Base-by-base conservation (phyloP, 2,888 invertebrate genomes). In the Limenitis camilla region DNA sequence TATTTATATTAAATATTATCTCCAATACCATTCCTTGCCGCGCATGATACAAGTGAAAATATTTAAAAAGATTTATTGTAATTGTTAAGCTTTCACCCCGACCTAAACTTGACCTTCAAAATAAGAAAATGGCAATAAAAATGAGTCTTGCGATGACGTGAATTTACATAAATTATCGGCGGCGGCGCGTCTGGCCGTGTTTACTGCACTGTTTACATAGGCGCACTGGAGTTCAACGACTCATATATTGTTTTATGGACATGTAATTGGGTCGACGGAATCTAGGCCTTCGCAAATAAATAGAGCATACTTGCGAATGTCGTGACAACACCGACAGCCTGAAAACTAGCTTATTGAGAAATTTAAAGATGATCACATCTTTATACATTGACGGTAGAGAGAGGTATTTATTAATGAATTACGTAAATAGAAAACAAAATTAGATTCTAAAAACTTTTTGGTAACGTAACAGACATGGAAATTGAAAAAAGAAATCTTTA, bases 141-240 rank as follows among this genome's bases (percentile, higher is more conserved):
- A 78, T 83, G 81, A 79, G 69, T 78, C 72, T 81, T 81, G 79
- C 82, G 82, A 82, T 84, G 85, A 81, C 74, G 79, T 74, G 74
- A 76, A 85, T 85, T 85, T 81, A 85, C 86, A 86, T 87, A 86
- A 86, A 86, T 85, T 83, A 85, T 85, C 75, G 82, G 77, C 81
- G 81, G 69, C 79, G 75, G 66, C 71, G 67, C 70, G 84, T 80
- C 81, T 77, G 77, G 72, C 65, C 61, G 58, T 69, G 72, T 76
- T 78, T 78, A 76, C 66, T 82, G 83, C 83, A 83, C 69, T 84
- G 84, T 84, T 84, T 85, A 84, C 82, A 78, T 75, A 76, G 75
- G 71, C 66, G 69, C 69, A 69, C 72, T 70, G 74, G 78, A 74
- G 85, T 83, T 85, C 86, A 82, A 81, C 75, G 85, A 81, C 84